Evolutionary conservation across 2,888 invertebrate genomes (phyloP).

Genomic region (Aspidiotus rigidus): DNA sequence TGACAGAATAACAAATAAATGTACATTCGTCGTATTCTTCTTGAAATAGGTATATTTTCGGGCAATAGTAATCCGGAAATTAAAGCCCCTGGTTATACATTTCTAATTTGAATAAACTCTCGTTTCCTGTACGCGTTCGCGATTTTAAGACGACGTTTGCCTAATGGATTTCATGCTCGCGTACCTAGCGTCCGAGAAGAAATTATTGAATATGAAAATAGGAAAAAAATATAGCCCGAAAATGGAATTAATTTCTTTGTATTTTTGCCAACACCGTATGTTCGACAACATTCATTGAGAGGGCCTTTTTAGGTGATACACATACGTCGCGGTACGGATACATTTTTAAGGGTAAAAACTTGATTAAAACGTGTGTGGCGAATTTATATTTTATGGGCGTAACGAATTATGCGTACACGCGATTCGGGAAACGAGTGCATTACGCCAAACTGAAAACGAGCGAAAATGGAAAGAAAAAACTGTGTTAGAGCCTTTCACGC

Average conservation of each 20-base stretch:
- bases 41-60: no score
- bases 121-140: no score
- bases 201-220: neutral
- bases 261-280: constrained; percentile 5
- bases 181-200: neutral
- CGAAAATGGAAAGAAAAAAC: no score
- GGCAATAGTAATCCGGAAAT: no score
- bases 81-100: no score
- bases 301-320: constrained; percentile 28
- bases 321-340: constrained; percentile 19
- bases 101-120: no score
- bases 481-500: no score
- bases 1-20: no score
- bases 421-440: constrained; percentile 22
- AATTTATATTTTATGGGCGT: constrained; percentile 34
- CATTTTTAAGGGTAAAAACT: constrained; percentile 31
- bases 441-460: no score
- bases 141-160: neutral
- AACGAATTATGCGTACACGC: constrained; percentile 19
- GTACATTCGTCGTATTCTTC: no score
- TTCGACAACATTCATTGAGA: constrained; percentile 9
- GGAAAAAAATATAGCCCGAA: constrained; percentile 1
- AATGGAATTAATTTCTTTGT: constrained; percentile 29
- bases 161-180: neutral
- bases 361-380: constrained; percentile 31